Base-by-base conservation (phyloP, 1,140 invertebrate species). In the Drosophila ercepeae region DNA sequence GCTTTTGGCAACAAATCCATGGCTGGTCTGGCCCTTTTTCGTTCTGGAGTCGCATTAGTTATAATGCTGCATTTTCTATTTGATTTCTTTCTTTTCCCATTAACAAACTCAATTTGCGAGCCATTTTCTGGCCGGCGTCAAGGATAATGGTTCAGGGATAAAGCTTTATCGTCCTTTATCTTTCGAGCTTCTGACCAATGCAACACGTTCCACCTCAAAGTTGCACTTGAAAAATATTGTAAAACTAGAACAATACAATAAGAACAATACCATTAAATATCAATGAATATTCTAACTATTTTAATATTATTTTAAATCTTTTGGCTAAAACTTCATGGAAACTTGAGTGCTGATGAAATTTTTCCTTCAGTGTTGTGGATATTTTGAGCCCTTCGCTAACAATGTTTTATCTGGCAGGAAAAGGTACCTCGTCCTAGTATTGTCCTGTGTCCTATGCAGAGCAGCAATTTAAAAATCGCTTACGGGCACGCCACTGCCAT, bases 401-500 rank as follows among this genome's bases (percentile, higher is more conserved):
- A 73, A 72, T 63, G 69, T 73, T 41, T 63, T 19, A 45, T 50
- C 44, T 51, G 41, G 60, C 60, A 61, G 55, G 23, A 49, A 61
- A 9, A 23, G 57, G 57, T 6, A 53, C 60, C 55, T 58, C 29
- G 14, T 55, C 63, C 36, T 39, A 19, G 61, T 48, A 41, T 49
- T 51, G 57, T 49, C 59, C 48, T 46, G 57, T 53, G 68, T 50
- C 51, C 68, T 75, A 79, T 79, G 76, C 76, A 79, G 76, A 75
- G 77, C 64, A 79, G 76, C 76, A 79, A 79, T 79, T 79, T 79
- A 79, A 79, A 79, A 79, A 79, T 71, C 76, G 76, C 76, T 79
- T 79, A 79, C 76, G 76, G 76, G 76, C 76, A 79, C 71, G 76
- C 76, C 71, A 79, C 58, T 79, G 76, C 67, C 76, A 79, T 81